Percentiles rank a stretch among this genome's conserved stretches.
Evolutionary conservation across 2,888 invertebrate species (phyloP).

Genomic region (Bugula neritina): DNA sequence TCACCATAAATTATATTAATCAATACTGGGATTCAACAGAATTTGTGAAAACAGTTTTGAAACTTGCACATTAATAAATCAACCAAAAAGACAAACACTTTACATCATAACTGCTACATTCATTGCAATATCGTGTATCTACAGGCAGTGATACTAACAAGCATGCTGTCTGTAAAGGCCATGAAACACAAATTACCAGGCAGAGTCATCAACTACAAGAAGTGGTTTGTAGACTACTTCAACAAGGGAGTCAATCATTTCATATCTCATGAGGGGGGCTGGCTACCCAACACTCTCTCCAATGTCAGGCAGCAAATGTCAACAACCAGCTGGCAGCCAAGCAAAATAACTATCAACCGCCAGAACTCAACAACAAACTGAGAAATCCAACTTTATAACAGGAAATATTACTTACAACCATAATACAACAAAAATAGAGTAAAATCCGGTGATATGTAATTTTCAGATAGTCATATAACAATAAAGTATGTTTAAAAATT

Average conservation of each 20-base stretch:
- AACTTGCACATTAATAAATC: too few species aligned
- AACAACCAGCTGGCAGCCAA: background rate
- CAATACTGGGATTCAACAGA: too few species aligned
- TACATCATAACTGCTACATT: too few species aligned
- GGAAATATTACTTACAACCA: too few species aligned
- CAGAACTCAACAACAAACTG: background rate
- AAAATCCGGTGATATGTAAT: background rate
- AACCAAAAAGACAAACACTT: too few species aligned
- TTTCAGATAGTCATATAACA: too few species aligned
- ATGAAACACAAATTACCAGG: background rate
- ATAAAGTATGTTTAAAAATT: too few species aligned
- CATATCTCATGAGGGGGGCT: constrained; percentile 16
- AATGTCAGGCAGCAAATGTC: background rate
- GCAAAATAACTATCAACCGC: background rate
- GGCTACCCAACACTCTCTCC: constrained; percentile 17
- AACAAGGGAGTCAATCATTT: background rate
- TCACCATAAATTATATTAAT: too few species aligned
- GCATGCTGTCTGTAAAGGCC: constrained; percentile 7
- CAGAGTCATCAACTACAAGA: constrained; percentile 5
- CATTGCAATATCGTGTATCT: too few species aligned
- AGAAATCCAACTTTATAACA: background rate
- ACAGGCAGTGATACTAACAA: constrained; percentile 14
- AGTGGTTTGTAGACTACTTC: constrained; percentile 13
- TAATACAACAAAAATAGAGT: background rate
- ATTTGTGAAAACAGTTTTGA: too few species aligned